Evolutionary conservation across 1,140 invertebrate genomes (phyloP).

Genomic region (Cheumatopsyche charites): DNA sequence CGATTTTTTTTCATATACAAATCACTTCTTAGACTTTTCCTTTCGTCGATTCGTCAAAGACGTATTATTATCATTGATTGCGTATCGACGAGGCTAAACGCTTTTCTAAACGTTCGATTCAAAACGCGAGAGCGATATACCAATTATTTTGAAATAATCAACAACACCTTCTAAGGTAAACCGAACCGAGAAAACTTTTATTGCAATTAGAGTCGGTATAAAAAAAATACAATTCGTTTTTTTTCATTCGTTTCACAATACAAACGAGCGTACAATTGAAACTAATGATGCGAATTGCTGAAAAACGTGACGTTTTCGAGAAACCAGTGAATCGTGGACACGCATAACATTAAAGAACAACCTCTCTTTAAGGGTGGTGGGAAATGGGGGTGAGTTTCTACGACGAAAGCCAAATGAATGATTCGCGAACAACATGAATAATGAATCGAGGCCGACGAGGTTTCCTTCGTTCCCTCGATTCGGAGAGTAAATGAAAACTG

Average conservation of each 20-base stretch:
- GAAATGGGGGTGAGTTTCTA: neutral
- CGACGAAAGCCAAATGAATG: constrained; percentile 47
- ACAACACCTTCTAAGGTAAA: too few relatives aligned
- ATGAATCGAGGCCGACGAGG: constrained; percentile 33
- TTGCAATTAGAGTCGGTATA: too few relatives aligned
- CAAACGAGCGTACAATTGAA: constrained; percentile 48
- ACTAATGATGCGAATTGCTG: constrained; percentile 47
- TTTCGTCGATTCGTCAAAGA: neutral
- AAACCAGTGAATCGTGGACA: constrained; percentile 41
- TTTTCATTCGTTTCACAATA: too few relatives aligned
- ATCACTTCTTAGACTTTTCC: neutral
- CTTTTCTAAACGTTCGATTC: too few relatives aligned
- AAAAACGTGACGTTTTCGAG: constrained; percentile 32
- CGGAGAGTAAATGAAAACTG: constrained; percentile 15
- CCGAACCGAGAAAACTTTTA: too few relatives aligned
- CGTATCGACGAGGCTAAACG: neutral
- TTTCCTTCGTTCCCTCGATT: neutral
- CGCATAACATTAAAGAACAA: constrained; percentile 45
- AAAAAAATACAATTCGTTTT: too few relatives aligned
- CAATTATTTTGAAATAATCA: too few relatives aligned
- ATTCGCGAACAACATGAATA: constrained; percentile 47
- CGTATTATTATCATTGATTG: constrained; percentile 14
- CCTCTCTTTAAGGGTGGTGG: neutral
- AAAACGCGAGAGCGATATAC: too few relatives aligned
- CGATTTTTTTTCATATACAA: constrained; percentile 1